These are phyloP conservation scores for Poicephalus meyeri DNA, from an alignment of 2,113 vertebrate species.

Conservation along the genomic window DNA sequence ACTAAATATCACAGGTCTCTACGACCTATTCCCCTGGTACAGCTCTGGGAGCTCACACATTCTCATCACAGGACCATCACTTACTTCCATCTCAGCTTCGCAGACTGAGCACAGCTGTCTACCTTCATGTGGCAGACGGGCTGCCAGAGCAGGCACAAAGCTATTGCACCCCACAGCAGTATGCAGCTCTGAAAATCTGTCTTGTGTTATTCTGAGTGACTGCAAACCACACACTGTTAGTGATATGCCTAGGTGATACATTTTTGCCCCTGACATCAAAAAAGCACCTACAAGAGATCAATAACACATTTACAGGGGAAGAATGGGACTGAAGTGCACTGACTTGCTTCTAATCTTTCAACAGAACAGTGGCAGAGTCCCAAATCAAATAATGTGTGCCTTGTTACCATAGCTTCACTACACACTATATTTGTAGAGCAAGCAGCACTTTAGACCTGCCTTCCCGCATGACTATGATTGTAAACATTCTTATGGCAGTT, in stretches of 20 bases:
- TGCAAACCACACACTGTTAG: background rate
- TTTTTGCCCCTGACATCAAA: background rate
- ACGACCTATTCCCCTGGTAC: background rate
- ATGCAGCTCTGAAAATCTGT: background rate
- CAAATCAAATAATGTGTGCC: background rate
- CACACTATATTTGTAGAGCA: background rate
- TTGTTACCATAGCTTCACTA: constrained; percentile 6
- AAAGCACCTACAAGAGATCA: background rate
- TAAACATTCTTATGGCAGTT: background rate
- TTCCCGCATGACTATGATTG: background rate
- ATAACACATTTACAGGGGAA: background rate
- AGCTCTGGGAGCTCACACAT: background rate
- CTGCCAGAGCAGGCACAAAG: background rate
- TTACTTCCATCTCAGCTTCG: background rate
- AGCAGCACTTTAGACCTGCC: background rate
- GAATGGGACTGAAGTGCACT: background rate
- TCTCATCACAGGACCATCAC: background rate
- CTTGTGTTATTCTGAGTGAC: background rate
- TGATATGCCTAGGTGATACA: background rate
- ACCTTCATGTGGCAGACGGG: rapidly evolving
- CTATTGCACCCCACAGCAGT: background rate
- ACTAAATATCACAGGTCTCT: background rate
- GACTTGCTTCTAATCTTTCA: background rate
- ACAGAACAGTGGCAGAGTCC: background rate
- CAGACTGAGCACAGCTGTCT: background rate